Evolutionary conservation across 2,797 vertebrate genomes (phyloP).

Genomic region (Capromys pilorides): DNA sequence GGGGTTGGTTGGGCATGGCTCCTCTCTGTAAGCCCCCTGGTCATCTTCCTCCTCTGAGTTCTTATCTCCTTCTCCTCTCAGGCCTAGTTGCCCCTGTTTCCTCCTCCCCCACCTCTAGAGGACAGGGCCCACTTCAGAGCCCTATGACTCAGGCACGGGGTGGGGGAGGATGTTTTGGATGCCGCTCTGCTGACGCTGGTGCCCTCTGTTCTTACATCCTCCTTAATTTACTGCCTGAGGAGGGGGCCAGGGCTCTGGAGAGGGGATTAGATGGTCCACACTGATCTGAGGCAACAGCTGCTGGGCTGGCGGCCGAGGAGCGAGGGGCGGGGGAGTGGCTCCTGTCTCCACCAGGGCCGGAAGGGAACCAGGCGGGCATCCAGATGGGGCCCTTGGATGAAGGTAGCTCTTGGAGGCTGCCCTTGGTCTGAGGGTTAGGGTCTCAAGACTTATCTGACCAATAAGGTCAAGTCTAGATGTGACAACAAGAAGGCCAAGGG

Average conservation of each 20-base stretch:
- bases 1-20: not conserved
- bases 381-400: constrained; percentile 54
- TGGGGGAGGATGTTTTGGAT: constrained; percentile 80
- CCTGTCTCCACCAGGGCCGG: constrained; percentile 60
- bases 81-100: constrained; percentile 19
- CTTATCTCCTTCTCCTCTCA: not conserved
- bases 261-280: constrained; percentile 79
- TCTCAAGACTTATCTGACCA: not conserved
- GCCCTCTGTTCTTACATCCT: constrained; percentile 82
- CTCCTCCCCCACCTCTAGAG: constrained; percentile 53
- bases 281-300: constrained; percentile 82
- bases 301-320: constrained; percentile 77
- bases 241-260: constrained; percentile 74
- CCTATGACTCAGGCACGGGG: constrained; percentile 79
- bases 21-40: not conserved
- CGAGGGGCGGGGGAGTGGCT: constrained; percentile 61
- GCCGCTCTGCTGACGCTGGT: constrained; percentile 82
- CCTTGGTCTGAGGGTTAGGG: not conserved
- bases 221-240: constrained; percentile 83
- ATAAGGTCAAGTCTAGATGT: not conserved
- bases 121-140: constrained; percentile 72
- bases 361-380: constrained; percentile 72
- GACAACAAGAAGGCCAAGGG: not conserved
- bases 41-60: constrained; percentile 36
- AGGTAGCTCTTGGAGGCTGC: constrained; percentile 29